phyloP scores from a whole-genome alignment of 2,797 vertebrate genomes.

The Prunella strophiata region DNA sequence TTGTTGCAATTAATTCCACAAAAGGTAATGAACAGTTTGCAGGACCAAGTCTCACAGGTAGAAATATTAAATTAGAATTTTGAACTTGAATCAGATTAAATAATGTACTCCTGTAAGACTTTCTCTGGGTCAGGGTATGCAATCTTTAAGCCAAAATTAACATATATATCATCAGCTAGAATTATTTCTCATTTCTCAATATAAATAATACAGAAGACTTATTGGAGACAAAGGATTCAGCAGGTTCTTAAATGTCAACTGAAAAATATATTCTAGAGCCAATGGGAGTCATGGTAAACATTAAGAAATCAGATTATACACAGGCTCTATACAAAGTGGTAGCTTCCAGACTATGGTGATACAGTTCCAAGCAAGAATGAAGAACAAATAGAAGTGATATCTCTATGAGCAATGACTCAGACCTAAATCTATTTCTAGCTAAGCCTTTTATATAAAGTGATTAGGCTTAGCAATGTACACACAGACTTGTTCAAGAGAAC shows the following conservation, averaged over 20 bases:
- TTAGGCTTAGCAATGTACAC: slow-evolving; percentile 41
- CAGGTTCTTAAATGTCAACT: background rate
- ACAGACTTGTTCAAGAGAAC: slow-evolving; percentile 3
- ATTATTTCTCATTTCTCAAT: background rate
- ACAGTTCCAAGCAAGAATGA: slow-evolving; percentile 19
- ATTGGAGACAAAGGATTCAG: background rate
- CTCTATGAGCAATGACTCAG: slow-evolving; percentile 16
- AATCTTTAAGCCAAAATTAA: background rate
- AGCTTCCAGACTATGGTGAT: background rate
- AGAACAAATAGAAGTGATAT: slow-evolving; percentile 9
- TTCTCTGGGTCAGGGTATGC: background rate
- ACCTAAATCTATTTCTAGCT: slow-evolving; percentile 54
- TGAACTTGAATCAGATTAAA: background rate
- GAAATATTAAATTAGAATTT: background rate
- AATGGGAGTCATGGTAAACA: background rate
- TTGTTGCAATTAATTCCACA: background rate
- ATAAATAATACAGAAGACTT: background rate
- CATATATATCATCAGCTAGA: background rate
- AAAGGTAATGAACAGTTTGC: background rate
- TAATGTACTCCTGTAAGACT: background rate
- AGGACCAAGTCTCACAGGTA: background rate
- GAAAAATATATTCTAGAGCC: background rate
- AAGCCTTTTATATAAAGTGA: slow-evolving; percentile 58
- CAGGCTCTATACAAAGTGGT: background rate
- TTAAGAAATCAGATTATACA: slow-evolving; percentile 1